Evolutionary conservation across 2,113 vertebrate genomes (phyloP).

Genomic region (Butastur rufipennis): DNA sequence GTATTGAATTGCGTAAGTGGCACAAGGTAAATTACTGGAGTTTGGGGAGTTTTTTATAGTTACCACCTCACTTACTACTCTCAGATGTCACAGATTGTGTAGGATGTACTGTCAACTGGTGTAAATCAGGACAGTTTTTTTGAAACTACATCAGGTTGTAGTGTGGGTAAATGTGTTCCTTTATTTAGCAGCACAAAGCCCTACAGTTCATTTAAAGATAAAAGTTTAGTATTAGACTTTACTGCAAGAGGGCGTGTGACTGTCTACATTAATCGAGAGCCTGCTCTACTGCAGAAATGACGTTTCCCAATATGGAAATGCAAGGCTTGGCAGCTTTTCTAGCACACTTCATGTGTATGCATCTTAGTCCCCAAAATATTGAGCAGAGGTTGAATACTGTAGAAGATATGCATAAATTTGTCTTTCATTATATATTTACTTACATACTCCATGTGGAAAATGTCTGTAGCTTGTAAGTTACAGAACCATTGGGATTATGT

Average conservation of each 20-base stretch:
- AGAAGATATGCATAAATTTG: neutral
- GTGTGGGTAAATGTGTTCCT: neutral
- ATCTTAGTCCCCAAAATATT: neutral
- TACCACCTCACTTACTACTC: constrained; percentile 5
- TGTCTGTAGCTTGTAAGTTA: neutral
- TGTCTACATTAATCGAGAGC: neutral
- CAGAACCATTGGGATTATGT: neutral
- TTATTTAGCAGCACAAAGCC: constrained; percentile 21
- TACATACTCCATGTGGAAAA: neutral
- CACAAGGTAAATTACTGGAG: neutral
- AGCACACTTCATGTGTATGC: neutral
- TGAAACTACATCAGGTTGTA: neutral
- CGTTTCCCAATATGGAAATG: constrained; percentile 2
- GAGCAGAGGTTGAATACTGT: neutral
- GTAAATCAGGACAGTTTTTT: constrained; percentile 14
- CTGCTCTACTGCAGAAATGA: neutral
- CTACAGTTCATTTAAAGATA: neutral
- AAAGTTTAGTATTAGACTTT: neutral
- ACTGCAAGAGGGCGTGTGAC: neutral
- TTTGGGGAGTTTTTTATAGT: neutral
- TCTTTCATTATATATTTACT: neutral
- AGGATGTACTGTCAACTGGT: neutral
- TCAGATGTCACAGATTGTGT: neutral
- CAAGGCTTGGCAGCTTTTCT: neutral
- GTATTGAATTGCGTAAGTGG: neutral